Conservation (phyloP, 53 echinoderm and acorn worm genomes). For the Crossaster papposus region DNA sequence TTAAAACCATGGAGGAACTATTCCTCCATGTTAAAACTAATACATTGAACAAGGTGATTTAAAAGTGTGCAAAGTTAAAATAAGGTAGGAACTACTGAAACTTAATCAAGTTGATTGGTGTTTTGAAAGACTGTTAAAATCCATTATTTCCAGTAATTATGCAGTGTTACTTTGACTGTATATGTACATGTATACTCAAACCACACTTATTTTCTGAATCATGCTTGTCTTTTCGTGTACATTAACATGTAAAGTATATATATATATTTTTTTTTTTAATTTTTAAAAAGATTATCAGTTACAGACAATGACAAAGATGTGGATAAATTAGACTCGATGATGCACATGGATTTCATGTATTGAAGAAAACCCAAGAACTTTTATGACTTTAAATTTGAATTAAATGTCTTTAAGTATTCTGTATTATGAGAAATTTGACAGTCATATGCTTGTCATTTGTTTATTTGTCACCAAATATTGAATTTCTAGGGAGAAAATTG, state of each 20-base stretch:
- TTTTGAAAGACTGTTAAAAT: background rate
- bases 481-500: background rate
- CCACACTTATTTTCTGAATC: background rate
- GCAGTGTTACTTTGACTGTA: background rate
- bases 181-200: background rate
- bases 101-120: too few species aligned
- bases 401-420: background rate
- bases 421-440: background rate
- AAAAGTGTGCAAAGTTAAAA: too few species aligned
- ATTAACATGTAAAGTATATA: background rate
- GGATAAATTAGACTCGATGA: background rate
- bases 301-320: background rate
- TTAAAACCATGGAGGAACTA: too few species aligned
- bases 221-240: background rate
- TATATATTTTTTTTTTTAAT: background rate
- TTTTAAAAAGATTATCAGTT: background rate
- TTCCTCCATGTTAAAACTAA: too few species aligned
- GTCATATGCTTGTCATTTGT: background rate
- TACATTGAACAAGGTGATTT: too few species aligned
- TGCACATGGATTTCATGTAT: background rate
- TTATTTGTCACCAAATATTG: background rate
- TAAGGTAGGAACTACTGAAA: too few species aligned
- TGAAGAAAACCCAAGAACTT: background rate
- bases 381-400: background rate
- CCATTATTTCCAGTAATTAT: background rate